Evolutionary conservation across 2,888 invertebrate genomes (phyloP), one percentile per base, ranked within the genome.

Genomic region (Thereva unica): DNA sequence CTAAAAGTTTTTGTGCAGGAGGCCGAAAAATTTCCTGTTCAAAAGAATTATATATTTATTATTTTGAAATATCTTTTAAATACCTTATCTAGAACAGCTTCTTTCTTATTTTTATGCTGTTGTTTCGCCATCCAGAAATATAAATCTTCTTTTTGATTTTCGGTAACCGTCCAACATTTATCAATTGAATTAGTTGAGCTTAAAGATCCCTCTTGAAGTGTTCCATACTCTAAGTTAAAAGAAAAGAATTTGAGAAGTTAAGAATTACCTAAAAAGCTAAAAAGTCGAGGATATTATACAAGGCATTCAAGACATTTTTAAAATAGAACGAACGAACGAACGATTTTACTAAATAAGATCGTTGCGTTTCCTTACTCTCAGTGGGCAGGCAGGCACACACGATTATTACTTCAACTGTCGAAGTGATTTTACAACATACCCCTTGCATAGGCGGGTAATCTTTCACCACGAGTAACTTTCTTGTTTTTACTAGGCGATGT

Each of bases 41-140:
- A 44, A 45, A 57, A 5, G 4, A 38, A 54, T 2, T 40, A 34
- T 9, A 9, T 37, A 77, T 78, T 1, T 4, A 49, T 35, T 37
- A n/a, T 56, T 41, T 23, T 4, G 79, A 78, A 64, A 79, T 79
- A 0, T 80, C 79, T 1, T 78, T 77, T 71, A 79, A 78, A 71
- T 9, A 66, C 66, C 38, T 59, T 59, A 23, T 59, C 53, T 38
- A 44, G 6, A 8, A 75, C 68, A 3, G 72, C 72, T 5, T 78
- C 78, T 38, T 77, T 75, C 52, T 77, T 78, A 59, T 73, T 77
- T 53, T 79, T 80, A 71, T 93, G 92, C 71, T 93, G 92, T 75
- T 96, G 95, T 74, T 93, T 92, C 1, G 93, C 94, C 96, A 97
- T 96, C 96, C 96, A 97, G 73, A 91, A 92, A 79, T 97, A 96